Conservation (phyloP, 2,113 vertebrate genomes). For the Oryzias melastigma region DNA sequence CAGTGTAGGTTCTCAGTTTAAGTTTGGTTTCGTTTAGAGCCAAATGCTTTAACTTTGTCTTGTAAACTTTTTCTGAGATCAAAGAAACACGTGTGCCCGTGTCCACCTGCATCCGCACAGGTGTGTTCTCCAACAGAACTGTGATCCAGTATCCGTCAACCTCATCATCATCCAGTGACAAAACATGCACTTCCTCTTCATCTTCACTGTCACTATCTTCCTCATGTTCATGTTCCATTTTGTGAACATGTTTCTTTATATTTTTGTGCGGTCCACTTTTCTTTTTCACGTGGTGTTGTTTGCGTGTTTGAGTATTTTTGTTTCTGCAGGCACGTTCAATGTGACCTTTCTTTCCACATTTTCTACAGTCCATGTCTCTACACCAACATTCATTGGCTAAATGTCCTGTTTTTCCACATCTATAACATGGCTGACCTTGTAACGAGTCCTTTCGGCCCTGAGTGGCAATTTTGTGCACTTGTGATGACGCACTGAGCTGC, state of each 20-base stretch:
- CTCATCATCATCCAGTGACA: not conserved
- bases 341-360: conserved; percentile 10
- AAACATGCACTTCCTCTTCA: not conserved
- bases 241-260: not conserved
- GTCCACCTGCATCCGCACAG: conserved; percentile 8
- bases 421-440: not conserved
- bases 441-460: too few species aligned
- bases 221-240: not conserved
- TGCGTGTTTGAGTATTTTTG: not conserved
- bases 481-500: not conserved
- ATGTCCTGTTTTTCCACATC: conserved; percentile 1
- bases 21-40: not conserved
- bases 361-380: conserved; percentile 4
- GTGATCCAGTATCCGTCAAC: conserved; percentile 8
- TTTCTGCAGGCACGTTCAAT: conserved; percentile 3
- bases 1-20: conserved; percentile 12
- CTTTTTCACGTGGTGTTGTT: not conserved
- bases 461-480: not conserved
- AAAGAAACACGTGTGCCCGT: conserved; percentile 13
- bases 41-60: not conserved
- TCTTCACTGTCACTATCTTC: not conserved
- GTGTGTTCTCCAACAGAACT: not conserved
- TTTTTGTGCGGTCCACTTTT: not conserved
- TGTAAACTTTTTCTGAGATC: conserved; percentile 5
- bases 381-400: conserved; percentile 9